Base-by-base conservation (phyloP, 2,113 vertebrate genomes). In the Nannobrachium achirus region DNA sequence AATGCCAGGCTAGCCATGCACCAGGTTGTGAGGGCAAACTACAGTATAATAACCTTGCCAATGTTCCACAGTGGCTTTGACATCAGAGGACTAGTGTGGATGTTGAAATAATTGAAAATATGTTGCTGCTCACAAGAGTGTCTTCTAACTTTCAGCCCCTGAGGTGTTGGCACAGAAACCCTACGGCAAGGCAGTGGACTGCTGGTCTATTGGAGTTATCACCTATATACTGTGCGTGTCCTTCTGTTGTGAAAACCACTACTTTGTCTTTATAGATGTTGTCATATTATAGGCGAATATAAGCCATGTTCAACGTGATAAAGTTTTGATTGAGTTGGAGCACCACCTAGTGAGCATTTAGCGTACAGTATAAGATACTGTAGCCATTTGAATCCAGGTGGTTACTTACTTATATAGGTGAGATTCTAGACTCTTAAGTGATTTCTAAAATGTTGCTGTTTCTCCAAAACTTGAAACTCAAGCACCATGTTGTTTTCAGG, bases 131-230 rank as follows among this genome's bases (percentile, higher is more conserved):
- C 18, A 33, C 25, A 33, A 33, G 25, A 33, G 25, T 33, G 38
- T 56, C 41, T 56, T 8, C 7, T 4, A 19, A 7, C 69, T 64
- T 61, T 9, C 87, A 99, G 98, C 98, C 80, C 98, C 98, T 0
- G 98, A 99, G 20, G 98, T 98, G 50, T 85, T 98, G 53, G 93
- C 96, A 3, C 98, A 99, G 93, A 99, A 98, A 62, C 97, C 98
- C 0, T 99, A 99, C 89, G 98, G 95, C 87, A 98, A 98, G 74
- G 95, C 96, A 0, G 96, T 99, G 63, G 98, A 99, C 87, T 99
- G 98, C 91, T 99, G 98, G 98, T 99, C 98, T 13, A 97, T 98
- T 1, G 98, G 98, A 49, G 97, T 99, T 56, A 99, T 98, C 91
- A 96, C 96, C 20, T 99, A 99, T 63, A 98, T 99, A 79, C 53